A percentile compares a stretch with the other conserved stretches of the same genome.
phyloP scores from a whole-genome alignment of 2,113 vertebrate genomes.

The Podarcis raffonei region DNA sequence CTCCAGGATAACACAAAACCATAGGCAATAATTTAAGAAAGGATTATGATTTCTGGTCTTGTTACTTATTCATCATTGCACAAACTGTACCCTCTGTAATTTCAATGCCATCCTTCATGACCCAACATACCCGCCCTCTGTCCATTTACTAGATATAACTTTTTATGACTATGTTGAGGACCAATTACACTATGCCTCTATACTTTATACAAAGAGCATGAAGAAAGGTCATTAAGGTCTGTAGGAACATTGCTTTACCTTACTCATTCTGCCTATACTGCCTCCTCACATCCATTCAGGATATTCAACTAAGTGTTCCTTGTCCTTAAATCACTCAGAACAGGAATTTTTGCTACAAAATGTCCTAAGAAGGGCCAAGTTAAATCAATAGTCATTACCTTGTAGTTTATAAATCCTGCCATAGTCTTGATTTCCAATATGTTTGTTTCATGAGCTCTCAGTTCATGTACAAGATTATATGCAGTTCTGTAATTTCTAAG shows the following conservation, averaged over 20 bases:
- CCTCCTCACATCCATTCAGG: neutral
- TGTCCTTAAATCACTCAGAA: neutral
- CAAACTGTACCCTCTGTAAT: neutral
- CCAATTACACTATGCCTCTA: neutral
- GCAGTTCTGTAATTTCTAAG: constrained; percentile 93
- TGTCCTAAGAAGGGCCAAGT: neutral
- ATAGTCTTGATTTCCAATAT: constrained; percentile 98
- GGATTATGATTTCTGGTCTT: neutral
- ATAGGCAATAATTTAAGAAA: neutral
- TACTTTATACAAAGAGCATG: neutral
- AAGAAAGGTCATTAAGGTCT: neutral
- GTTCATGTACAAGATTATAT: constrained; percentile 93
- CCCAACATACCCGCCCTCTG: neutral
- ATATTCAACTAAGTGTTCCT: neutral
- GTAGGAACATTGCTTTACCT: neutral
- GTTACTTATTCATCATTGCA: neutral
- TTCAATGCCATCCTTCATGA: neutral
- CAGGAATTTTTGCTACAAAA: neutral
- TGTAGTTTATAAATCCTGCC: constrained; percentile 99
- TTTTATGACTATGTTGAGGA: neutral
- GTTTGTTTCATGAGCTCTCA: constrained; percentile 96
- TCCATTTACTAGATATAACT: neutral
- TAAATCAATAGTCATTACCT: constrained; percentile 78
- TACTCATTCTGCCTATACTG: neutral
- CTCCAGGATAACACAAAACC: neutral